Conservation (phyloP, 2,888 invertebrate species). For the Melikaiella ostensackeni region DNA sequence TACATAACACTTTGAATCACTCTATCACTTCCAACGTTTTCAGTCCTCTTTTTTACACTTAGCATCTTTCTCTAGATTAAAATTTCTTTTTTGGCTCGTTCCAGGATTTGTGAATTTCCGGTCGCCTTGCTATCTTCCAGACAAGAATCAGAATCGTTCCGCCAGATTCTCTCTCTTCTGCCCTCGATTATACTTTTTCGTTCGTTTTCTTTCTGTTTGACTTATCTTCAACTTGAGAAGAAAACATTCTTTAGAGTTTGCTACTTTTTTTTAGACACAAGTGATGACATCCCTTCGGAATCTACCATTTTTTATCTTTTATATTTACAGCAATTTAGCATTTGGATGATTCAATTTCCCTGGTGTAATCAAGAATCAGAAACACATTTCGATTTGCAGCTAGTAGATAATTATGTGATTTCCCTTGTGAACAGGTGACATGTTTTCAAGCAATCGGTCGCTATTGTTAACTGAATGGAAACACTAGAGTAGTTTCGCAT, state of each 20-base stretch:
- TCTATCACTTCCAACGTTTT: too few relatives aligned
- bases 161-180: slow-evolving; percentile 18
- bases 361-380: neutral
- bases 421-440: neutral
- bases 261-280: neutral
- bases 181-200: neutral
- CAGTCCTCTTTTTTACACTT: slow-evolving; percentile 5
- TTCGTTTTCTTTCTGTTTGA: slow-evolving; percentile 1
- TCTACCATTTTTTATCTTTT: neutral
- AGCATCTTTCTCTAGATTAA: slow-evolving; percentile 43
- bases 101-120: slow-evolving; percentile 1
- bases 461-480: slow-evolving; percentile 7
- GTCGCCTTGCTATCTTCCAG: slow-evolving; percentile 1
- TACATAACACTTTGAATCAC: neutral
- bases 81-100: neutral
- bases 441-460: slow-evolving; percentile 1
- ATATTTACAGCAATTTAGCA: neutral
- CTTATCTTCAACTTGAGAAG: neutral
- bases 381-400: neutral
- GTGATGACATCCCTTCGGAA: neutral
- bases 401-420: neutral
- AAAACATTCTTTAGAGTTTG: neutral
- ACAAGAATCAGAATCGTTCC: neutral
- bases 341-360: neutral
- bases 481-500: neutral